These are phyloP conservation scores for Tragulus kanchil DNA, from an alignment of 2,113 vertebrate genomes.

Conservation along the genomic window DNA sequence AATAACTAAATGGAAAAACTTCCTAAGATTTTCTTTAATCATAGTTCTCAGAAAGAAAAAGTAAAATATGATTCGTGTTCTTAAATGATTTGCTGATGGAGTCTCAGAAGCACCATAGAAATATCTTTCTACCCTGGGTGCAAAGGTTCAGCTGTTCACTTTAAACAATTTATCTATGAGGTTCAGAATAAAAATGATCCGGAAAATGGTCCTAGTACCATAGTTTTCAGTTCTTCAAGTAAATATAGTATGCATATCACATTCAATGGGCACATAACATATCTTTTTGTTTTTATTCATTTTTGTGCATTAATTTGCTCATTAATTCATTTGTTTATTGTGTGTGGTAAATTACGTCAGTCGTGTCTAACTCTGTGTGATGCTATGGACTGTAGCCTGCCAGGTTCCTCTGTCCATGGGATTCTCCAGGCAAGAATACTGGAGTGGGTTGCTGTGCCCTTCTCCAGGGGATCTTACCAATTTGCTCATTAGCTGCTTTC, in stretches of 20 bases:
- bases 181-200: background rate
- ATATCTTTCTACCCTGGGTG: background rate
- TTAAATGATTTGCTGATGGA: background rate
- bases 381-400: too few species aligned
- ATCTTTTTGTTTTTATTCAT: background rate
- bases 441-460: too few species aligned
- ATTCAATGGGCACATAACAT: background rate
- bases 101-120: background rate
- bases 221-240: background rate
- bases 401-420: too few species aligned
- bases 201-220: background rate
- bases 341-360: too few species aligned
- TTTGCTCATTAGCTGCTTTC: background rate
- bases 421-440: too few species aligned
- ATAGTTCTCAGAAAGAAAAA: conserved; percentile 21
- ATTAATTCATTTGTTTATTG: background rate
- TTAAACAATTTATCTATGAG: background rate
- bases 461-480: too few species aligned
- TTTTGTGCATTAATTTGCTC: background rate
- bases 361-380: too few species aligned
- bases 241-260: background rate
- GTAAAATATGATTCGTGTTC: background rate
- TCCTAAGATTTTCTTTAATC: background rate
- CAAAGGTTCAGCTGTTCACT: background rate
- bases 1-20: background rate